phyloP scores from a whole-genome alignment of 2,888 invertebrate species.

The Heliconius charithonia region DNA sequence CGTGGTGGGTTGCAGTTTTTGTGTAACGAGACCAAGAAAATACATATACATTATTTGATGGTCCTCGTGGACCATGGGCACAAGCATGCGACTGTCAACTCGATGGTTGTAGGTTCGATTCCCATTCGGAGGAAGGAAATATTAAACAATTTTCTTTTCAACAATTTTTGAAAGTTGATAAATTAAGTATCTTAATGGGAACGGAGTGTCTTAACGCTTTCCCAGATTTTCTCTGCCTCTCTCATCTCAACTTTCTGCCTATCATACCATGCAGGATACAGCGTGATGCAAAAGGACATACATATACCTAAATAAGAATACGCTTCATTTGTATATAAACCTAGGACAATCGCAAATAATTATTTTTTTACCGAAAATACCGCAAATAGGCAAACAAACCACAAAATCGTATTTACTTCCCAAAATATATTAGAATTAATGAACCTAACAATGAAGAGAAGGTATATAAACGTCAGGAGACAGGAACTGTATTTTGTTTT shows the following conservation, averaged over 20 bases:
- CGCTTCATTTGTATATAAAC: not conserved
- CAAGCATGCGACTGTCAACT: no score
- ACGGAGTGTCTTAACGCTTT: not conserved
- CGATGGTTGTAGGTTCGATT: no score
- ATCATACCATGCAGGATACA: not conserved
- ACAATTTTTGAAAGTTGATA: not conserved
- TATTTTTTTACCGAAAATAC: not conserved
- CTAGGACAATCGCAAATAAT: not conserved
- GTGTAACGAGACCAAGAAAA: not conserved
- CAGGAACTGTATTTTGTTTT: not conserved
- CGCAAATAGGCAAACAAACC: not conserved
- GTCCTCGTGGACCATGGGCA: no score
- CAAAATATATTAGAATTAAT: not conserved
- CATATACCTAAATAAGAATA: no score
- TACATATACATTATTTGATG: not conserved
- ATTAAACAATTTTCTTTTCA: no score
- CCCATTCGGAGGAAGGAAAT: no score
- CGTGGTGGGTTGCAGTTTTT: not conserved
- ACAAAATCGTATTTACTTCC: not conserved
- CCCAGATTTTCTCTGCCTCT: not conserved
- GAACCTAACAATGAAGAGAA: not conserved
- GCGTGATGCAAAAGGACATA: not conserved
- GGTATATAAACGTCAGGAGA: not conserved
- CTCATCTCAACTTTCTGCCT: no score
- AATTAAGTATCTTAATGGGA: not conserved